Evolutionary conservation across 2,888 invertebrate species (phyloP), one percentile per base, ranked within the genome.

Genomic region (Xanthia icteritia): DNA sequence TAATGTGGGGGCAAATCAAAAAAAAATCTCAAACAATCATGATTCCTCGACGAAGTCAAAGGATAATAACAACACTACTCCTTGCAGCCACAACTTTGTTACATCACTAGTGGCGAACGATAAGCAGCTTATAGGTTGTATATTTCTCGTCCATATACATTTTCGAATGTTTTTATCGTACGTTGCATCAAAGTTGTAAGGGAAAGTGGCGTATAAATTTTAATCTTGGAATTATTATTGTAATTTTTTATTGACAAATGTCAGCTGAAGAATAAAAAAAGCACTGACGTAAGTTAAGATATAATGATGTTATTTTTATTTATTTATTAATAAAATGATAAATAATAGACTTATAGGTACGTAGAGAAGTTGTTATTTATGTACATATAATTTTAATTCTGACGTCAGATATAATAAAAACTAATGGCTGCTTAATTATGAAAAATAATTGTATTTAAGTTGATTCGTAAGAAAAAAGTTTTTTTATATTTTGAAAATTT

Each of bases 51-150:
- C 15, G 6, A 39, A 80, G 45, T 72, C 15, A 27, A 56, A 66
- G 11, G 11, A 67, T 66, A 69, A 77, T 69, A 82, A 61, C 15
- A 61, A 51, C 17, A 61, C 48, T 36, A 79, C 68, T 75, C 31
- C 60, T 45, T 68, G 60, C 60, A 69, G 70, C 51, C 78, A 73
- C 78, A 76, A 75, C 78, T 86, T 75, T 84, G 81, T 77, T 56
- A 70, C 82, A 56, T 78, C 61, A 70, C 66, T 80, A 80, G 79
- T 78, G 77, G 54, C 15, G 68, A 56, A 56, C 67, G 83, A 77
- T 86, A 86, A 86, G 87, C 74, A 61, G 86, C 86, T 86, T 86
- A 86, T 23, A 76, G 73, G 72, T 68, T 71, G 39, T 82, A 77
- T 79, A 79, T 85, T 78, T 73, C 66, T 60, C 69, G 56, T 60